Percentiles rank a stretch among this genome's conserved stretches.
Conservation (phyloP, 2,797 vertebrate species). For the Valencia hispanica region DNA sequence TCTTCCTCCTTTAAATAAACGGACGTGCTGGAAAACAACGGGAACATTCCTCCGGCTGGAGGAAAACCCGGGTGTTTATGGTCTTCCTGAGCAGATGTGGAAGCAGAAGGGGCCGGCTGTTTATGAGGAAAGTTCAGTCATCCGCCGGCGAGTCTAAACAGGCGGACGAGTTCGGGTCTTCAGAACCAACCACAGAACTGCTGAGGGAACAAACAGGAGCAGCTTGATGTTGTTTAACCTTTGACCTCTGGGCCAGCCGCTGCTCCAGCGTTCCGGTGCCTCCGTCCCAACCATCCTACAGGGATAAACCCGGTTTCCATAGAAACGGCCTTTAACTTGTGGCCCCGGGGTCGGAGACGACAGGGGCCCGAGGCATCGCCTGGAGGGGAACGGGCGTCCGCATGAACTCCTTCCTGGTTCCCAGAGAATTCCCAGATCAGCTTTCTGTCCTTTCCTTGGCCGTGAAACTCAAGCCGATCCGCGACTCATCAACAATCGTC, state of each 20-base stretch:
- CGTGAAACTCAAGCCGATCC: too few relatives aligned
- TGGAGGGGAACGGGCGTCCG: too few relatives aligned
- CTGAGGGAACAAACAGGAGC: not conserved
- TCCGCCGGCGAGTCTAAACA: conserved; percentile 3
- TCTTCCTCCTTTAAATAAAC: conserved; percentile 81
- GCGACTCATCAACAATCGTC: not conserved
- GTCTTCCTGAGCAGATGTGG: conserved; percentile 60
- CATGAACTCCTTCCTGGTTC: too few relatives aligned
- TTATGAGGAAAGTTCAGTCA: conserved; percentile 21
- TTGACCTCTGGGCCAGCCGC: too few relatives aligned
- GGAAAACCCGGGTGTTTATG: conserved; percentile 33
- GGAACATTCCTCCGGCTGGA: conserved; percentile 56
- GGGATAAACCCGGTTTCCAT: too few relatives aligned
- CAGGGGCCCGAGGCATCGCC: too few relatives aligned
- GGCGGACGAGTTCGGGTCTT: conserved; percentile 7
- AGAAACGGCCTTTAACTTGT: too few relatives aligned
- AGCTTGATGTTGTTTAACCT: too few relatives aligned
- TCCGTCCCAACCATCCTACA: too few relatives aligned
- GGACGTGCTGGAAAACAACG: conserved; percentile 50
- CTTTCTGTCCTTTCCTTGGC: not conserved
- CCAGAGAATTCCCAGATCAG: not conserved
- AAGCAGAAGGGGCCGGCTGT: conserved; percentile 15
- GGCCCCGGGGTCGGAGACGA: too few relatives aligned
- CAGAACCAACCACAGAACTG: not conserved
- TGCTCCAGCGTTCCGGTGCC: too few relatives aligned